Base-by-base conservation (phyloP, 2,113 vertebrate genomes). In the Diglossa brunneiventris region DNA sequence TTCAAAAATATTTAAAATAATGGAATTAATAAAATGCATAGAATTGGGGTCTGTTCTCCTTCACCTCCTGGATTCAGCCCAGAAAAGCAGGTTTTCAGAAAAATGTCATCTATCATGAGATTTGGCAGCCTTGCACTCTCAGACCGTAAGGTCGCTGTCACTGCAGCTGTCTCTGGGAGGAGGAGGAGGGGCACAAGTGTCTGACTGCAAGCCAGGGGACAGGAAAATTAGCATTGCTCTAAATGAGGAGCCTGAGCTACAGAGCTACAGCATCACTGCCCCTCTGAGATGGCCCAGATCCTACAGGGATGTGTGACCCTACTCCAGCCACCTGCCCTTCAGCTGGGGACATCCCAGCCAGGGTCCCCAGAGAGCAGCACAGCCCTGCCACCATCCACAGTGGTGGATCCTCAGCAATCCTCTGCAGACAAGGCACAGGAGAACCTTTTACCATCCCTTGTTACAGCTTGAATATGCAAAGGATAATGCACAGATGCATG, bases 271-370 rank as follows among this genome's bases (percentile, higher is more conserved):
- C 50, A 46, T 35, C 77, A 19, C 50, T 69, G 62, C 30, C 46
- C n/a, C 58, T 85, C 46, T 24, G 46, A 69, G 46, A 44, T 6
- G 26, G 11, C 11, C 13, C 19, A 14, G 15, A 52, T 23, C n/a
- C 1, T 0, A 16, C 4, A 13, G 73, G 52, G 13, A 64, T 0
- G 10, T 13, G 58, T 5, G 15, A 30, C 24, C 44, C 31, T 2
- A 0, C 62, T 49, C 17, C 15, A 11, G 23, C 7, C 17, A 4
- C 1, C 0, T 21, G 15, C 42, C 50, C 69, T 5, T 50, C 5
- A 1, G n/a, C 7, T 33, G 33, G 24, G 31, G 33, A 15, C 42
- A 66, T 19, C 73, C 66, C 18, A 52, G 27, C 11, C 46, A 5
- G 5, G 28, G n/a, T 67, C 39, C 6, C 1, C 21, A 49, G 44